Base-by-base conservation (phyloP, 1,140 invertebrate species). In the Euwallacea fornicatus region DNA sequence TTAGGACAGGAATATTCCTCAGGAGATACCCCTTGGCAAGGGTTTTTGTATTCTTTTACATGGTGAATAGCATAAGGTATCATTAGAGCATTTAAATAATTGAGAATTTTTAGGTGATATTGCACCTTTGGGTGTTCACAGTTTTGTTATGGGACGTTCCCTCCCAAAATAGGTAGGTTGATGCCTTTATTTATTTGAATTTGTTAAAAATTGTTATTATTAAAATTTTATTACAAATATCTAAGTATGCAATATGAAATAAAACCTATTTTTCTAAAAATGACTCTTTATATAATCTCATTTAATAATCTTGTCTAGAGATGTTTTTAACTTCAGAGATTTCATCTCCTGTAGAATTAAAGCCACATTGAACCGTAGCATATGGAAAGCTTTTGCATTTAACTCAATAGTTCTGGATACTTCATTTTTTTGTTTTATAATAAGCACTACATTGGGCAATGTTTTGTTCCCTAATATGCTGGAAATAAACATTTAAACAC, bases 11-110 rank as follows among this genome's bases (percentile, higher is more conserved):
- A 13, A 85, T 92, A 11, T 94, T 94, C 82, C 81, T 95, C 42
- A 84, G 92, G 68, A 83, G 91, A 71, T 93, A 94, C 85, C 93
- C 93, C 6, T 83, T 93, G 66, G 90, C 91, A 46, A 85, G 93
- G 73, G 88, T 93, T 62, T 87, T 93, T 81, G 87, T 94, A 9
- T 85, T 95, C 64, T 82, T 89, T 70, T 94, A 94, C 72, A 80
- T 80, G 77, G 76, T 79, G 76, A 58, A n/a, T 44, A 60, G 8
- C 0, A 41, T 7, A 42, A 33, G 3, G 13, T 65, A 8, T 50
- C n/a, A 47, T 13, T 41, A n/a, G 61, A 21, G 13, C 50, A 66
- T 8, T 11, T 55, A 53, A 53, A 0, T 55, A 13, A 58, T 60
- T 63, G n/a, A 15, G 7, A 58, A 77, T 74, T 82, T 83, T 64